Conservation (phyloP, 2,888 invertebrate species). For the Tyria jacobaeae region DNA sequence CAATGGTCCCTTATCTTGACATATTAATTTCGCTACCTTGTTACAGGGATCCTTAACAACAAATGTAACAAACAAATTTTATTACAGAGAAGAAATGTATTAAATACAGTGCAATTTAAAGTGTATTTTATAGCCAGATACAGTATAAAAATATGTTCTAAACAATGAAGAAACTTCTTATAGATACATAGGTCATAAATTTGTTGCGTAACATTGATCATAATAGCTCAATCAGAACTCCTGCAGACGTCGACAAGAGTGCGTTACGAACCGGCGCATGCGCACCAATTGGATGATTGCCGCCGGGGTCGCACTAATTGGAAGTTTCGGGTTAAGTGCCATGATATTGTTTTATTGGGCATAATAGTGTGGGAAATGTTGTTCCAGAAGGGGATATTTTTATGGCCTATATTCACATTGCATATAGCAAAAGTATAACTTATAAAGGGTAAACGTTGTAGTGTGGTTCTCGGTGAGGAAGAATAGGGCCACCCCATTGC, state of each 20-base stretch:
- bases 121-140: background rate
- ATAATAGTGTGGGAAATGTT: slow-evolving; percentile 25
- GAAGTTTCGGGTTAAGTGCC: slow-evolving; percentile 45
- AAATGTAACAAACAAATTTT: no score
- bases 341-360: slow-evolving; percentile 32
- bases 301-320: slow-evolving; percentile 55
- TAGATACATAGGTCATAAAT: background rate
- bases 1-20: no score
- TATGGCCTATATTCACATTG: background rate
- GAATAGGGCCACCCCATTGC: no score
- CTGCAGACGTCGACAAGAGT: slow-evolving; percentile 28
- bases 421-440: background rate
- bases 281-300: slow-evolving; percentile 60
- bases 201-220: slow-evolving; percentile 31
- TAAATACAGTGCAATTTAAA: no score
- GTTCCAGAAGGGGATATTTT: background rate
- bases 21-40: no score
- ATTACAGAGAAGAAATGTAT: no score
- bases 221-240: slow-evolving; percentile 37
- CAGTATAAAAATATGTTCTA: background rate
- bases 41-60: no score
- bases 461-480: no score
- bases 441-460: background rate
- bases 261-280: slow-evolving; percentile 49
- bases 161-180: background rate